phyloP scores from a whole-genome alignment of 2,888 invertebrate species.

The Campaea margaritaria region DNA sequence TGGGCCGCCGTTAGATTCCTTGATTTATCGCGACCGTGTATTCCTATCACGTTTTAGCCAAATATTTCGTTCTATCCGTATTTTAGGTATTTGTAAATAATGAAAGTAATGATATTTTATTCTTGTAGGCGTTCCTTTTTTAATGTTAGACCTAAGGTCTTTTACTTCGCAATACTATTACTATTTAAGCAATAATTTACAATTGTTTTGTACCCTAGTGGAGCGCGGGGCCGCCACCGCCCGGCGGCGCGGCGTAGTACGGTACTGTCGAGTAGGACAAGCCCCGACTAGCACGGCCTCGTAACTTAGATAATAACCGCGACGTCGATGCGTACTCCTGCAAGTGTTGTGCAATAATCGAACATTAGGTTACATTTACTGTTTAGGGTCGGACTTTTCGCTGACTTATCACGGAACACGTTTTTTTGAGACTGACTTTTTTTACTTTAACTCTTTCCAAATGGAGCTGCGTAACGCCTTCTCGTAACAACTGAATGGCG shows the following conservation, averaged over 20 bases:
- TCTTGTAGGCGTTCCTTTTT: constrained; percentile 78
- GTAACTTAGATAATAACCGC: constrained; percentile 45
- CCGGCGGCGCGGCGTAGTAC: constrained; percentile 1
- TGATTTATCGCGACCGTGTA: constrained; percentile 70
- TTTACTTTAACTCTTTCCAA: constrained; percentile 40
- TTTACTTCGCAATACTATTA: constrained; percentile 81
- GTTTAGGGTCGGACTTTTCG: constrained; percentile 69
- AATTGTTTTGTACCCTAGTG: constrained; percentile 59
- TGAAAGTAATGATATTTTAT: constrained; percentile 68
- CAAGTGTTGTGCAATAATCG: constrained; percentile 83
- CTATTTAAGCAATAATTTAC: constrained; percentile 80
- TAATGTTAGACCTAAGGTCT: constrained; percentile 79
- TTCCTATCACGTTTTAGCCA: constrained; percentile 83
- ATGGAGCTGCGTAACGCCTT: constrained; percentile 43
- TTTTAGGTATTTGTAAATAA: constrained; percentile 79
- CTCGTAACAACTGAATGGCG: constrained; percentile 14
- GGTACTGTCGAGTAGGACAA: constrained; percentile 19
- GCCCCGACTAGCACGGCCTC: constrained; percentile 43
- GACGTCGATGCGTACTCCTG: constrained; percentile 79
- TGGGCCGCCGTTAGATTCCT: constrained; percentile 56
- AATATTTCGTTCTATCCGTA: constrained; percentile 79
- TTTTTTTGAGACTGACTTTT: constrained; percentile 70
- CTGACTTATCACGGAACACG: constrained; percentile 65
- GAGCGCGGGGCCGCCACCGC: constrained; percentile 10
- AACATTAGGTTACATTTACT: constrained; percentile 61